Evolutionary conservation across 1,140 invertebrate species (phyloP).

Genomic region (Plodia interpunctella): DNA sequence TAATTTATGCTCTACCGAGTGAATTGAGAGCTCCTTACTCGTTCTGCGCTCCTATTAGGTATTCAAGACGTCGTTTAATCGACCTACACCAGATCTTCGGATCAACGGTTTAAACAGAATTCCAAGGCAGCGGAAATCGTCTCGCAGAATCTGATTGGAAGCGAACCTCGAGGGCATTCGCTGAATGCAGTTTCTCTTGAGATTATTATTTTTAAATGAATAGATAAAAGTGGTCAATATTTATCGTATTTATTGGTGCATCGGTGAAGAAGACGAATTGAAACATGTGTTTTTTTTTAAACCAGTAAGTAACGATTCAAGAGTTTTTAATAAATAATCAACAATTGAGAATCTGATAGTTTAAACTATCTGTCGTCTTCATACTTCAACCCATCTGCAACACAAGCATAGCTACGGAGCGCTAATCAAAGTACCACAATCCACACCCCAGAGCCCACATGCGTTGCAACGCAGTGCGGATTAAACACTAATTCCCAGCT

Average conservation of each 20-base stretch:
- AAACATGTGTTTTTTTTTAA: too few species aligned
- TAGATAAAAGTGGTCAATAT: too few species aligned
- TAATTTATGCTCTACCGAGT: constrained; percentile 66
- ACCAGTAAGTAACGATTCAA: too few species aligned
- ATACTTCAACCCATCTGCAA: too few species aligned
- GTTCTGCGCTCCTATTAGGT: constrained; percentile 55
- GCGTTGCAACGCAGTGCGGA: constrained; percentile 27
- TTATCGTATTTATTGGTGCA: too few species aligned
- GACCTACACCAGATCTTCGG: constrained; percentile 31
- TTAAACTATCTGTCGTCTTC: too few species aligned
- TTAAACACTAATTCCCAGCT: constrained; percentile 4
- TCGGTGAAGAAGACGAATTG: too few species aligned
- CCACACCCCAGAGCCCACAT: constrained; percentile 18
- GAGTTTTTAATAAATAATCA: too few species aligned
- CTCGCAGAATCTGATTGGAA: constrained; percentile 31
- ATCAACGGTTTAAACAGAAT: constrained; percentile 41
- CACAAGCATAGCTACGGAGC: too few species aligned
- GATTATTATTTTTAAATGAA: constrained; percentile 29
- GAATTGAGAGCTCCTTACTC: constrained; percentile 52
- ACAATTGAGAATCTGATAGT: too few species aligned
- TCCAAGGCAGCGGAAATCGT: constrained; percentile 33
- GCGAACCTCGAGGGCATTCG: constrained; percentile 20
- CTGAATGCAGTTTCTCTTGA: constrained; percentile 18
- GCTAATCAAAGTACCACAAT: not conserved
- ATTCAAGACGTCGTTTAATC: constrained; percentile 68